Evolutionary conservation across 2,113 vertebrate genomes (phyloP).

Genomic region (Otocyon megalotis): DNA sequence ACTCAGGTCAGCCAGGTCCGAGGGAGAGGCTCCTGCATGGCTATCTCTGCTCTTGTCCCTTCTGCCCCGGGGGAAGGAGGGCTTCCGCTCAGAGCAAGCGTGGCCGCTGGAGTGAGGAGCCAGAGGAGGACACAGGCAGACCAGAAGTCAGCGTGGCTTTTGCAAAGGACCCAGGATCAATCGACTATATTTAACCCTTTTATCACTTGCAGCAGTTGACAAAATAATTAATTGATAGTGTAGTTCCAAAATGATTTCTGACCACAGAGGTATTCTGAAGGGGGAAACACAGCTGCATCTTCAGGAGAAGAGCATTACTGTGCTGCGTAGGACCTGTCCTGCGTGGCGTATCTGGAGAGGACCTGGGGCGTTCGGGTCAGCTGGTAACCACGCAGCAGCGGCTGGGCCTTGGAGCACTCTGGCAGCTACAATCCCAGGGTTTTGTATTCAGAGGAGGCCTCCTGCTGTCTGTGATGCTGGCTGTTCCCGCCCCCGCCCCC

Average conservation of each 20-base stretch:
- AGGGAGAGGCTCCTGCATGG: rapidly evolving
- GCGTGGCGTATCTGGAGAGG: rapidly evolving
- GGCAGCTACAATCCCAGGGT: not conserved
- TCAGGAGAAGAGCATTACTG: rapidly evolving
- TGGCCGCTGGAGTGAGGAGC: not conserved
- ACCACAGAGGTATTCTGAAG: not conserved
- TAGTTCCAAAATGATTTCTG: not conserved
- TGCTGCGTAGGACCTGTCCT: not conserved
- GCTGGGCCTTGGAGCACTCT: not conserved
- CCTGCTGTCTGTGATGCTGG: not conserved
- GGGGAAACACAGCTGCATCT: not conserved
- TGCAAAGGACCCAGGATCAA: not conserved
- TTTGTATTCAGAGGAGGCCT: not conserved
- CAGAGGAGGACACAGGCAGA: not conserved
- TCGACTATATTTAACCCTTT: not conserved
- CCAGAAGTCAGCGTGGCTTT: not conserved
- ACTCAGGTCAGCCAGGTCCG: not conserved
- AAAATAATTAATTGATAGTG: not conserved
- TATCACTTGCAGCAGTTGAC: not conserved
- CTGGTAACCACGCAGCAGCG: rapidly evolving
- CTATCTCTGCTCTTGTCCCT: not conserved
- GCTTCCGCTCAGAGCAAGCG: not conserved
- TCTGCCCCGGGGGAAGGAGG: not conserved
- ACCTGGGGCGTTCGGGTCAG: not conserved
- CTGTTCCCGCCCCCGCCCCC: not conserved